phyloP scores from a whole-genome alignment of 2,888 invertebrate genomes.

The Opisthograptis luteolata region DNA sequence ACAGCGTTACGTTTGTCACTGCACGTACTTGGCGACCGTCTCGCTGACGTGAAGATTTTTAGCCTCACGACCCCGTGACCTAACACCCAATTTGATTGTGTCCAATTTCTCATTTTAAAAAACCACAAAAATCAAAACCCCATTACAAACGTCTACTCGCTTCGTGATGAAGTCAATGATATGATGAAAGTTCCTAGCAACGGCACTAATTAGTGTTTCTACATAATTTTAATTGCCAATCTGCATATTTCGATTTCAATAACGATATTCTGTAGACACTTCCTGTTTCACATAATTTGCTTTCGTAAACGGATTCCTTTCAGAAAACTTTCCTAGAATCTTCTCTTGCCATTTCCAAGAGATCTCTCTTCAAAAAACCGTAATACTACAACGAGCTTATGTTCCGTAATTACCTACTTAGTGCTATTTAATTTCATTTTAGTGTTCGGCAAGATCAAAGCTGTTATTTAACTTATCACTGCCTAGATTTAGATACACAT shows the following conservation, averaged over 20 bases:
- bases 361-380: too few species aligned
- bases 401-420: too few species aligned
- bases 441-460: too few species aligned
- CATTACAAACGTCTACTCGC: background rate
- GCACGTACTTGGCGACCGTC: background rate
- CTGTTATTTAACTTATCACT: too few species aligned
- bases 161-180: background rate
- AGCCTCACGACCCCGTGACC: background rate
- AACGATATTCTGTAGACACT: conserved; percentile 19
- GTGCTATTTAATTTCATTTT: too few species aligned
- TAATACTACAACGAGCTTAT: too few species aligned
- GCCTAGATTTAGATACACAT: too few species aligned
- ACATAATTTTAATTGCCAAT: conserved; percentile 23
- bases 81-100: background rate
- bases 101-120: conserved; percentile 18
- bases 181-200: conserved; percentile 16
- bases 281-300: conserved; percentile 24
- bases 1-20: background rate
- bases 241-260: conserved; percentile 32
- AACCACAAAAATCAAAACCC: conserved; percentile 14
- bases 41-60: conserved; percentile 3
- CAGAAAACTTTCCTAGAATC: too few species aligned
- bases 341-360: too few species aligned
- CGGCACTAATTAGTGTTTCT: conserved; percentile 13
- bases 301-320: background rate